phyloP scores from a whole-genome alignment of 2,797 vertebrate species.

The Schizopygopsis malacanthus region DNA sequence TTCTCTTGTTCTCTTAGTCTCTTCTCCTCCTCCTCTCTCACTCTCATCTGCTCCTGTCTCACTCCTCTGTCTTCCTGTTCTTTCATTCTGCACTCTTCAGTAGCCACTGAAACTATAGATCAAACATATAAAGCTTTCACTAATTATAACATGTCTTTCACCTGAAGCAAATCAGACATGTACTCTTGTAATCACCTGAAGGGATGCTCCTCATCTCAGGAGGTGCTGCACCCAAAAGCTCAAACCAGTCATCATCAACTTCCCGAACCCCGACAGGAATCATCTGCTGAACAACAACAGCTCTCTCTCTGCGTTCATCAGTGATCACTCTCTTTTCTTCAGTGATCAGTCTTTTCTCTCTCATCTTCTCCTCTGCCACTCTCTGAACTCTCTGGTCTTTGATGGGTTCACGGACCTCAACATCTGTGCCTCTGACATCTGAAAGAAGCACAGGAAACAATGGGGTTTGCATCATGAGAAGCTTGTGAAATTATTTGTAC shows the following conservation, averaged over 20 bases:
- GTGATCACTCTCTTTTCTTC: conserved; percentile 32
- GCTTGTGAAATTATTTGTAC: neutral
- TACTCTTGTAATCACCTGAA: conserved; percentile 36
- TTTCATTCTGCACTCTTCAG: conserved; percentile 4
- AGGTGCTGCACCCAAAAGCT: conserved; percentile 31
- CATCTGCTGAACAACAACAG: neutral
- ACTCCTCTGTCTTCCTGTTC: conserved; percentile 26
- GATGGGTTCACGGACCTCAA: conserved; percentile 14
- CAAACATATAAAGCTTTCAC: neutral
- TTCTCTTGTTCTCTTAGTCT: conserved; percentile 22
- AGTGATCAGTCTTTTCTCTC: neutral
- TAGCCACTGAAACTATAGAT: conserved; percentile 13
- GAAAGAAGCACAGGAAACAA: conserved; percentile 12
- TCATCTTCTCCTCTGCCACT: conserved; percentile 6
- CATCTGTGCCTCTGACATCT: conserved; percentile 14
- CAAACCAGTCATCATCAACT: conserved; percentile 48
- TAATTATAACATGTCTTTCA: neutral
- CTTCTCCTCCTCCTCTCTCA: conserved; percentile 44
- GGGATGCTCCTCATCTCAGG: conserved; percentile 24
- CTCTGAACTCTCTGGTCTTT: conserved; percentile 27
- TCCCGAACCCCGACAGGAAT: neutral
- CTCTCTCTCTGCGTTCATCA: conserved; percentile 27
- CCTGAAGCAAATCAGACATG: neutral
- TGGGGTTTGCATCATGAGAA: neutral
- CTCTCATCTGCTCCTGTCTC: conserved; percentile 42